These are phyloP conservation scores for Cabera pusaria DNA, from an alignment of 2,888 invertebrate species.

Conservation along the genomic window DNA sequence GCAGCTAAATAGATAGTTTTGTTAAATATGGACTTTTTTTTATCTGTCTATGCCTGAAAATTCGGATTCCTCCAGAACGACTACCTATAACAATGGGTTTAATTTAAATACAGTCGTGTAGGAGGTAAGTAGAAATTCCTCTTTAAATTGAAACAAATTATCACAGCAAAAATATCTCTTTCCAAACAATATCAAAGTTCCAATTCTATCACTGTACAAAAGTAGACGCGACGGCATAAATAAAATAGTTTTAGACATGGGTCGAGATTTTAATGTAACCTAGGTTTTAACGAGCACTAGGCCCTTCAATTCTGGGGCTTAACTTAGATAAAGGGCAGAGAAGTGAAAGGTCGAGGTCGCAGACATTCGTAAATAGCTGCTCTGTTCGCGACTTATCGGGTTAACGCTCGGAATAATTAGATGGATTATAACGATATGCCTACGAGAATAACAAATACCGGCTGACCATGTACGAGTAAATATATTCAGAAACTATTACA, in stretches of 20 bases:
- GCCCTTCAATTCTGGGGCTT: conserved; percentile 6
- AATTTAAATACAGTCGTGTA: no score
- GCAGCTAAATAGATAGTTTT: no score
- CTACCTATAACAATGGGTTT: no score
- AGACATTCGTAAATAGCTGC: conserved; percentile 45
- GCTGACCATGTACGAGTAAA: no score
- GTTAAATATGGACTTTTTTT: no score
- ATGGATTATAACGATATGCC: conserved; percentile 13
- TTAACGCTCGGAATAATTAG: conserved; percentile 14
- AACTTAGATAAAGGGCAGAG: conserved; percentile 31
- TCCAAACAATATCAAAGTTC: no score
- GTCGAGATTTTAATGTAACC: conserved; percentile 25
- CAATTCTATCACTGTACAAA: neutral
- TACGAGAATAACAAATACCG: conserved; percentile 7
- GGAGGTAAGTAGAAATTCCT: no score
- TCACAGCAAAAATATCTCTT: no score
- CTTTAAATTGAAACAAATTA: no score
- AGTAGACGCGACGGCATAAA: neutral
- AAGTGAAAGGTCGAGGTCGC: conserved; percentile 50
- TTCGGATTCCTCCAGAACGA: no score
- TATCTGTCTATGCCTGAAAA: no score
- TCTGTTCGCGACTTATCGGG: conserved; percentile 31
- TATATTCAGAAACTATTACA: no score
- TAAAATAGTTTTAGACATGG: neutral
- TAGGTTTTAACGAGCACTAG: conserved; percentile 17